Base-by-base conservation (phyloP, 2,888 invertebrate species). In the Prenolepis imparis region DNA sequence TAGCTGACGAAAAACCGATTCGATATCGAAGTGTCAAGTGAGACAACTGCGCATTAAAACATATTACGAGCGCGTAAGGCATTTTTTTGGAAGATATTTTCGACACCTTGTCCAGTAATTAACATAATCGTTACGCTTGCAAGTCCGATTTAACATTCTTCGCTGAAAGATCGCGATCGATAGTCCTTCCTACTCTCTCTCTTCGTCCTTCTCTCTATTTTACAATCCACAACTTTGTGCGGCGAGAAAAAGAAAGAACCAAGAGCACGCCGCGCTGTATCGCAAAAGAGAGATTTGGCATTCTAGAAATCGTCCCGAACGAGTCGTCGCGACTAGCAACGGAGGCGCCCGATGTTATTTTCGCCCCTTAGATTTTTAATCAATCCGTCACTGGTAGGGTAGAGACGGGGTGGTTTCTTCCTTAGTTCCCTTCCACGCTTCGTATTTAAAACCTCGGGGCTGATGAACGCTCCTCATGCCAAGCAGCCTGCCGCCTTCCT, bases 401-500 rank as follows among this genome's bases (percentile, higher is more conserved):
- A 87, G 92, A 88, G 89, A 88, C 85, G 89, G 91, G 91, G 92
- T 92, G 92, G 92, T 91, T 91, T 92, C 93, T 93, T 93, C 93
- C 92, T 90, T 93, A 93, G 93, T 93, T 93, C 93, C 94, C 93
- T 94, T 92, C 92, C 93, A 93, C 93, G 92, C 88, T 92, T 93
- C 94, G 94, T 94, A 94, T 94, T 94, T 94, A 94, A 94, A 94
- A 94, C 94, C 94, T 94, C 94, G 94, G 93, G 94, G 94, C 94
- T 94, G 94, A 94, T 94, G 94, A 94, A 94, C 94, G 94, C 93
- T 93, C 93, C 93, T 94, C 94, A 93, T 94, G 93, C 93, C 94
- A 93, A 93, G 93, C 93, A 92, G 89, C 90, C 91, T 90, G 86
- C 87, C 86, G 85, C 90, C 88, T 88, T 89, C 86, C 87, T 86